Conservation (phyloP, 2,888 invertebrate genomes). For the Drosophila setosimentum region DNA sequence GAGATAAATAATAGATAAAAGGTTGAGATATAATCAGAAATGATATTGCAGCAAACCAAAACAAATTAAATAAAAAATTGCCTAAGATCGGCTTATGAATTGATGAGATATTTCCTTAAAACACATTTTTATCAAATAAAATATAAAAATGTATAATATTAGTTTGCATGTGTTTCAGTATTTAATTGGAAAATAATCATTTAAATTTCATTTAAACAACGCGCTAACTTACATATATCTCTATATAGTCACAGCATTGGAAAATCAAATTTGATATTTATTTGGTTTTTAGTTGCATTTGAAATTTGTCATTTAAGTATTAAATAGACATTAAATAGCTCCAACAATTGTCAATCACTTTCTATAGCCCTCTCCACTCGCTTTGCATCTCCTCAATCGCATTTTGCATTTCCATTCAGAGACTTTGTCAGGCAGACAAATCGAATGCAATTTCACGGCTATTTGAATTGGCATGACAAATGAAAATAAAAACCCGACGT, state of each 20-base stretch:
- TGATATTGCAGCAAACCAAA: neutral
- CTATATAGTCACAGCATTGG: neutral
- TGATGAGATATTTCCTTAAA: neutral
- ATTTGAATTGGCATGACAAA: slow-evolving; percentile 61
- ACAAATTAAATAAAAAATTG: neutral
- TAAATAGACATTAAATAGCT: slow-evolving; percentile 23
- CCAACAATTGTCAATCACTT: slow-evolving; percentile 20
- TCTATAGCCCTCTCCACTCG: neutral
- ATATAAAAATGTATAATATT: neutral
- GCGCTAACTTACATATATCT: neutral
- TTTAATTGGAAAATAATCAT: neutral
- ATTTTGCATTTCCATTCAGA: slow-evolving; percentile 9
- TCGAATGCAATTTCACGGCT: slow-evolving; percentile 77
- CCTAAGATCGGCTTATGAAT: neutral
- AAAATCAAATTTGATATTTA: neutral
- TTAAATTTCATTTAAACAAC: neutral
- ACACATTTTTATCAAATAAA: neutral
- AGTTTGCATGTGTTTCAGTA: neutral
- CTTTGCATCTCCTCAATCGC: neutral
- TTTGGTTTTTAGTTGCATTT: neutral
- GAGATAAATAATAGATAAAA: neutral
- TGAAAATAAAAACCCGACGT: slow-evolving; percentile 23
- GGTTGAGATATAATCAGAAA: neutral
- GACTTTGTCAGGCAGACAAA: slow-evolving; percentile 58
- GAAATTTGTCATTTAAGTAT: slow-evolving; percentile 1